Evolutionary conservation across 2,888 invertebrate genomes (phyloP).

Genomic region (Rhorus exstirpatorius): DNA sequence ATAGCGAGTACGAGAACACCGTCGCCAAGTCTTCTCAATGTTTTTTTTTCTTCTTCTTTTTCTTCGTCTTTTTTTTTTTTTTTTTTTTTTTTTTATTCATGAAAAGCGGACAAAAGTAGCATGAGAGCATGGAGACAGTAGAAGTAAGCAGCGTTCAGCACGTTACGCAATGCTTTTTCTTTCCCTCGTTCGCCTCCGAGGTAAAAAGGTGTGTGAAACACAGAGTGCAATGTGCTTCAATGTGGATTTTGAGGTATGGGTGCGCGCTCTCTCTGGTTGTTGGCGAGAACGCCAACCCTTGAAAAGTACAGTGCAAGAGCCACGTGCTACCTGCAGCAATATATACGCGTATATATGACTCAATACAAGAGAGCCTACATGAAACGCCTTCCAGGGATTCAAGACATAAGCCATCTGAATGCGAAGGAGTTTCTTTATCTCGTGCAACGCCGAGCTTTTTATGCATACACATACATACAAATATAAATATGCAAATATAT

Average conservation of each 20-base stretch:
- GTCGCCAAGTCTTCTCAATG: conserved; percentile 74
- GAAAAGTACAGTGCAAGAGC: conserved; percentile 50
- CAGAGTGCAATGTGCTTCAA: conserved; percentile 42
- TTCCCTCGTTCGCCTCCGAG: conserved; percentile 67
- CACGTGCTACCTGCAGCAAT: conserved; percentile 23
- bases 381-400: conserved; percentile 63
- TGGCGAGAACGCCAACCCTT: conserved; percentile 57
- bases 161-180: conserved; percentile 74
- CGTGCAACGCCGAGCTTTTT: conserved; percentile 55
- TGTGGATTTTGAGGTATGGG: conserved; percentile 44
- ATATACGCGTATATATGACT: conserved; percentile 36
- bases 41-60: conserved; percentile 73
- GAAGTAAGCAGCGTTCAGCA: conserved; percentile 71
- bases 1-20: conserved; percentile 55
- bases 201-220: conserved; percentile 69
- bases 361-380: conserved; percentile 30
- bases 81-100: conserved; percentile 69
- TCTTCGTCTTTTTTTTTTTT: conserved; percentile 69
- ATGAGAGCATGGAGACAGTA: conserved; percentile 71
- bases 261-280: conserved; percentile 47
- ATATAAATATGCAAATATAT: neutral
- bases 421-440: conserved; percentile 67
- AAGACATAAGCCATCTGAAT: conserved; percentile 66
- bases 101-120: conserved; percentile 80
- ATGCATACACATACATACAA: neutral